A percentile compares a stretch with the other conserved stretches of the same genome.
Conservation (phyloP, 2,888 invertebrate species). For the Oxyscelio sp. region DNA sequence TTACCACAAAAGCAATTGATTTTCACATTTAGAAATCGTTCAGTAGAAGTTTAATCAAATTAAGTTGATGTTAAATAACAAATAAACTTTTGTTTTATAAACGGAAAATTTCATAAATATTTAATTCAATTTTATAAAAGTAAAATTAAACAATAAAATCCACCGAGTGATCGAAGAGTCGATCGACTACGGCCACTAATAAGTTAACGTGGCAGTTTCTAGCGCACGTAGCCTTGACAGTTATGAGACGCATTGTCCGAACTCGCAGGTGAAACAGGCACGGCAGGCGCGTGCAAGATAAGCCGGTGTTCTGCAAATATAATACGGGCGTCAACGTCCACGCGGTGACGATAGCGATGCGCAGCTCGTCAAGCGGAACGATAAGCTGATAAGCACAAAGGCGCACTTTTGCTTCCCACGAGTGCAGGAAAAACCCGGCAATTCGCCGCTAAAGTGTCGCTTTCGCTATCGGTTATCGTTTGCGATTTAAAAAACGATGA, state of each 20-base stretch:
- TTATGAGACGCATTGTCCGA: conserved; percentile 73
- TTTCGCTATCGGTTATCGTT: too few relatives aligned
- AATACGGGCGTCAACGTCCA: conserved; percentile 76
- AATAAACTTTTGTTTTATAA: too few relatives aligned
- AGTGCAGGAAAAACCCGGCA: conserved; percentile 34
- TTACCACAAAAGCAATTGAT: too few relatives aligned
- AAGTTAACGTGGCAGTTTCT: conserved; percentile 69
- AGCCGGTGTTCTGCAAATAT: conserved; percentile 74
- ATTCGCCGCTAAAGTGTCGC: too few relatives aligned
- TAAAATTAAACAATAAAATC: too few relatives aligned
- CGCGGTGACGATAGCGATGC: conserved; percentile 77
- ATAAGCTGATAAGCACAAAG: conserved; percentile 81
- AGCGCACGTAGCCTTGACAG: conserved; percentile 65
- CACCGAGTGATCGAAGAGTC: too few relatives aligned
- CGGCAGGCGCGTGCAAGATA: conserved; percentile 71
- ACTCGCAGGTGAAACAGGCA: conserved; percentile 73
- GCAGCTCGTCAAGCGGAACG: conserved; percentile 81
- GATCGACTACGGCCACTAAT: conserved; percentile 24
- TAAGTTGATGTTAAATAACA: too few relatives aligned
- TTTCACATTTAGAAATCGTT: too few relatives aligned
- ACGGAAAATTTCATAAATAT: too few relatives aligned
- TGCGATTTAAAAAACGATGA: too few relatives aligned
- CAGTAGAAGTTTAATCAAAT: too few relatives aligned
- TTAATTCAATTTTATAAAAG: too few relatives aligned
- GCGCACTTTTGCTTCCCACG: conserved; percentile 82